Evolutionary conservation across 2,888 invertebrate species (phyloP), one percentile per base, ranked within the genome.

Genomic region (Orthonevra nobilis): DNA sequence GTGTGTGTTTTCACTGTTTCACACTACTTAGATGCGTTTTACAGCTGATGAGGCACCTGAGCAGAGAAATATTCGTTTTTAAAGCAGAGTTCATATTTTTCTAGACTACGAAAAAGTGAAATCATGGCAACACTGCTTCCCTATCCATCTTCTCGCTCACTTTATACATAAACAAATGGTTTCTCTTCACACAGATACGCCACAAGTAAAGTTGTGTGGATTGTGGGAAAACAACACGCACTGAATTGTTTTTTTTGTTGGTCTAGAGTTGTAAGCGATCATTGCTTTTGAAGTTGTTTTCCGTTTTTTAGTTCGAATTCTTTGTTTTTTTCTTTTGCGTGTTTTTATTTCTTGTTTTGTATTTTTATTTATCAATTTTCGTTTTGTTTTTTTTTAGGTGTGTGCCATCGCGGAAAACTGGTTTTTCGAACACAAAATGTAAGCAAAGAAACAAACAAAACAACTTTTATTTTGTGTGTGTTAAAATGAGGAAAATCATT

Each of bases 361-460:
- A 38, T 32, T 6, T 42, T 44, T 32, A 14, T 42, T 40, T 26
- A n/a, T n/a, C n/a, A 10, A 17, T 40, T 28, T 12, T 17, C 28
- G 20, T 30, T 15, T 6, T n/a, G 1, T 19, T 46, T 12, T 48
- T 48, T 64, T 70, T 70, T 77, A 77, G 75, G 75, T 77, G 75
- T 77, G 44, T 56, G 42, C 44, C 50, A 50, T 63, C 34, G 70
- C 56, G 75, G 64, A 64, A 58, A 77, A 77, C 75, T 70, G 75
- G 75, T 77, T 77, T 75, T 64, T 48, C 12, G 58, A 50, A 48
- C 7, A 26, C 44, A 70, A 70, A 69, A 3, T 4, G 23, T 23
- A 23, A 3, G 23, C 5, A 23, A 77, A 36, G 30, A 30, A 26
- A 44, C 68, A 6, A 44, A 54, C 44, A 28, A 15, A 42, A 10